Evolutionary conservation across 2,888 invertebrate genomes (phyloP).

Genomic region (Heliconius aoede): DNA sequence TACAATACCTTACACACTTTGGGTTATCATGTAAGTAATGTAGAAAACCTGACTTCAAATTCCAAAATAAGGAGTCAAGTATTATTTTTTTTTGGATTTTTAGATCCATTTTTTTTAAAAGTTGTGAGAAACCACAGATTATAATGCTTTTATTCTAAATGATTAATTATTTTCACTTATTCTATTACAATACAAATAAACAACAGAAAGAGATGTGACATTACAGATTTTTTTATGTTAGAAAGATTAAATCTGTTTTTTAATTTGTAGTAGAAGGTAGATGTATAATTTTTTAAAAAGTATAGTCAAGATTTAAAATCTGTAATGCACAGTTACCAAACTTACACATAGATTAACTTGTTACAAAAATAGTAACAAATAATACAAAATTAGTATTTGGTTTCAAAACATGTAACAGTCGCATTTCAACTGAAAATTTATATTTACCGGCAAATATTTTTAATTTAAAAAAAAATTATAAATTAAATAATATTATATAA

Average conservation of each 20-base stretch:
- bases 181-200: slow-evolving; percentile 21
- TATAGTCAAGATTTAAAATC: not conserved
- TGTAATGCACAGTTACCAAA: slow-evolving; percentile 36
- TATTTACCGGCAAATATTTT: not conserved
- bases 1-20: slow-evolving; percentile 32
- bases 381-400: slow-evolving; percentile 75
- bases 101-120: not conserved
- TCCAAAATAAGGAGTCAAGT: not conserved
- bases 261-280: not conserved
- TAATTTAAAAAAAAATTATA: not conserved
- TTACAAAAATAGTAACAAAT: slow-evolving; percentile 37
- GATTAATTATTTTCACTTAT: not conserved
- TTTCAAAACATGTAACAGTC: slow-evolving; percentile 56
- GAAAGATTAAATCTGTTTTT: not conserved
- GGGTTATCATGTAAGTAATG: slow-evolving; percentile 1
- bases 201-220: slow-evolving; percentile 6
- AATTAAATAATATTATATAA: not conserved
- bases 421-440: slow-evolving; percentile 29
- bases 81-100: not conserved
- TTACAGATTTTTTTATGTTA: not conserved
- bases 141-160: not conserved
- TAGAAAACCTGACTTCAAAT: not conserved
- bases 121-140: slow-evolving; percentile 5
- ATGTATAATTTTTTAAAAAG: not conserved
- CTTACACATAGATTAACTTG: slow-evolving; percentile 29